These are phyloP conservation scores for Brachionus calyciflorus DNA, from an alignment of 1,140 invertebrate species.

Conservation along the genomic window DNA sequence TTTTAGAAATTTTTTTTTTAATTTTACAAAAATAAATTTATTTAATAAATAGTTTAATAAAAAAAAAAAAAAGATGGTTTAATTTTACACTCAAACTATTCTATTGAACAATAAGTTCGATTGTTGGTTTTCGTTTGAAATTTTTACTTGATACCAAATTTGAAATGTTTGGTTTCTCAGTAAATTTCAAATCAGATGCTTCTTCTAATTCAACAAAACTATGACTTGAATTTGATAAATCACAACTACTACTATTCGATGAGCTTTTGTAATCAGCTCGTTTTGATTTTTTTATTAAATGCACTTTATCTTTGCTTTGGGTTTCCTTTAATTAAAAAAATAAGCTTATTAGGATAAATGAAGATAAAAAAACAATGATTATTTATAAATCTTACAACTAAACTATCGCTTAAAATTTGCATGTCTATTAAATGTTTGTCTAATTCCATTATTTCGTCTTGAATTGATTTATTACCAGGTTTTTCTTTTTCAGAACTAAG, in stretches of 20 bases:
- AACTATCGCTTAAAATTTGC: conserved; percentile 1
- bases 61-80: no score
- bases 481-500: not conserved
- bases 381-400: not conserved
- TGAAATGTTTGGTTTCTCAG: conserved; percentile 3
- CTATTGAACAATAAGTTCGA: conserved; percentile 23
- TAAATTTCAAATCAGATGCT: conserved; percentile 21
- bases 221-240: conserved; percentile 33
- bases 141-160: not conserved
- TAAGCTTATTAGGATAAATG: no score
- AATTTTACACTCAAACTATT: no score
- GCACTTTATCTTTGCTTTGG: not conserved
- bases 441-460: conserved; percentile 9
- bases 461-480: not conserved
- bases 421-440: conserved; percentile 32
- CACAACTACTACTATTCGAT: conserved; percentile 22
- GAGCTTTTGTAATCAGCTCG: not conserved
- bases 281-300: no score
- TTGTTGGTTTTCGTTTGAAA: conserved; percentile 1
- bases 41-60: no score
- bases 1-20: no score
- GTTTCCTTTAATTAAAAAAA: not conserved
- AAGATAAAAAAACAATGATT: not conserved
- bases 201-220: conserved; percentile 37
- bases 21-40: no score